Conservation (phyloP, 2,888 invertebrate genomes). For the Amblyjoppa proteus region DNA sequence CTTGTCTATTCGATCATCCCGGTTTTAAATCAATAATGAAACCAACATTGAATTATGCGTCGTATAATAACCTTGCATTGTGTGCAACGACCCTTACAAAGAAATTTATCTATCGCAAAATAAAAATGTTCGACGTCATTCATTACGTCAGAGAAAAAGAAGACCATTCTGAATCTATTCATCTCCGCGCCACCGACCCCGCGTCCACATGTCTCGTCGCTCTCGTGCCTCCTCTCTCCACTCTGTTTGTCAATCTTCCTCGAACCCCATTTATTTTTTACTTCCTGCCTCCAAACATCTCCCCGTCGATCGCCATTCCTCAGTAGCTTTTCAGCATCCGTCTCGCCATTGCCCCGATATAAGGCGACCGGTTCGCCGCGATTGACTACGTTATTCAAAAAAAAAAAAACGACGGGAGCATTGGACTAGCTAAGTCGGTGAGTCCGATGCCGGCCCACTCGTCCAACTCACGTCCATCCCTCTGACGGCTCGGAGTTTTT, state of each 20-base stretch:
- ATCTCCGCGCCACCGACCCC: neutral
- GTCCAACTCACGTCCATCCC: neutral
- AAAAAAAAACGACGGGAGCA: neutral
- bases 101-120: neutral
- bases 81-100: too few species aligned
- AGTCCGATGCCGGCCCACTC: neutral
- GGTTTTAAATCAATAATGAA: too few species aligned
- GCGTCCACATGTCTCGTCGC: neutral
- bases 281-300: neutral
- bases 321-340: neutral
- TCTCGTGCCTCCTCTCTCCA: neutral
- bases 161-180: neutral
- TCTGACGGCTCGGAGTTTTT: slow-evolving; percentile 5
- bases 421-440: neutral
- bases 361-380: neutral
- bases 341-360: neutral
- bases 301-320: neutral
- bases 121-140: neutral
- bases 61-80: too few species aligned
- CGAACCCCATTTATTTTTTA: neutral
- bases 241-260: neutral
- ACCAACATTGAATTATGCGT: too few species aligned
- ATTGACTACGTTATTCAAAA: neutral
- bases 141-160: neutral
- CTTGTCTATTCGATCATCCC: too few species aligned